Conservation (phyloP, 2,888 invertebrate genomes). For the Drosophila algonquin region DNA sequence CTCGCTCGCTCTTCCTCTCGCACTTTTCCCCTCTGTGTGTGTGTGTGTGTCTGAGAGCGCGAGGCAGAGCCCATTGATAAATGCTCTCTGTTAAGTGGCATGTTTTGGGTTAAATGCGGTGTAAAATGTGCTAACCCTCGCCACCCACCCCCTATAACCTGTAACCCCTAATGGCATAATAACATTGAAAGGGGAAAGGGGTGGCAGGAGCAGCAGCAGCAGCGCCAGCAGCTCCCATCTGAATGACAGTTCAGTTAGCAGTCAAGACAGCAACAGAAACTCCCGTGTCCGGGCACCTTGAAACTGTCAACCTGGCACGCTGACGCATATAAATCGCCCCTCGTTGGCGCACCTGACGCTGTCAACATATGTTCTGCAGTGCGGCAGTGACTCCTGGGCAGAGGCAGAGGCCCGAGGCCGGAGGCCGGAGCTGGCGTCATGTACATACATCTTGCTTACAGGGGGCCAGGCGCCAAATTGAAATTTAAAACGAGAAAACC, state of each 20-base stretch:
- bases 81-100: slow-evolving; percentile 65
- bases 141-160: slow-evolving; percentile 4
- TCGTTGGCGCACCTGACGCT: slow-evolving; percentile 62
- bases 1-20: neutral
- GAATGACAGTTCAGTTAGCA: slow-evolving; percentile 81
- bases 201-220: too few species aligned
- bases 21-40: neutral
- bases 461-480: slow-evolving; percentile 72
- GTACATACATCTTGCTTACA: slow-evolving; percentile 75
- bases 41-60: neutral
- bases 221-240: slow-evolving; percentile 18
- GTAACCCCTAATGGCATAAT: slow-evolving; percentile 56
- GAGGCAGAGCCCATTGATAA: slow-evolving; percentile 56
- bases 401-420: neutral
- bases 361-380: slow-evolving; percentile 37
- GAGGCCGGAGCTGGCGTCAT: slow-evolving; percentile 23
- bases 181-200: slow-evolving; percentile 36
- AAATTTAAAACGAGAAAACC: slow-evolving; percentile 81
- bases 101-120: slow-evolving; percentile 73
- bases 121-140: slow-evolving; percentile 52
- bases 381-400: neutral
- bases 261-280: slow-evolving; percentile 46
- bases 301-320: slow-evolving; percentile 58
- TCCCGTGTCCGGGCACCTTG: slow-evolving; percentile 27
- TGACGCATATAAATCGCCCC: slow-evolving; percentile 79